Base-by-base conservation (phyloP, 1,140 invertebrate genomes). In the Calephelis nemesis region DNA sequence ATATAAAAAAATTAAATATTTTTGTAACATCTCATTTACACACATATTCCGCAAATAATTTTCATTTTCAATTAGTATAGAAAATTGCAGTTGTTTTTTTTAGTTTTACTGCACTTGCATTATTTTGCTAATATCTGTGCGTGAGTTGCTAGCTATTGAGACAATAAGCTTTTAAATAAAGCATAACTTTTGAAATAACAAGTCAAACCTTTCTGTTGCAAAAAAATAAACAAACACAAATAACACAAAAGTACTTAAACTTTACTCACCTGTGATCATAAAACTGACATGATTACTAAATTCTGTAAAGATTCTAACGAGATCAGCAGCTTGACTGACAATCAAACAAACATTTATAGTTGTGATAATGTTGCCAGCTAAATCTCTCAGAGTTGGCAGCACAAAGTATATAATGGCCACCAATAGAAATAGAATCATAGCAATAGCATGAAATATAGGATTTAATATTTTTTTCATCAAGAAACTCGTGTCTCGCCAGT, bases 361-460 rank as follows among this genome's bases (percentile, higher is more conserved):
- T 0, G 96, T 96, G 47, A 97, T 94, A 74, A 97, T 97, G 83
- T 97, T 97, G 12, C 96, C 96, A 39, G 96, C 94, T 30, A 97
- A 88, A 92, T 97, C 96, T 76, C 96, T 90, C 60, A 97, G 90
- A 49, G 96, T 96, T n/a, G 96, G 96, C 70, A 97, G 87, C 13
- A 97, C 94, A 84, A 97, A 97, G 79, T 97, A 97, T 65, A 97
- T 93, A n/a, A 97, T 93, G 6, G 96, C 95, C 10, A 96, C 94
- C 1, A 95, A 79, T n/a, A 97, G 80, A 71, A 96, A 94, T 65
- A 95, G 94, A 6, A 94, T 90, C 68, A 97, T 95, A 3, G 95
- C 93, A 47, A 96, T 93, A 0, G 93, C 94, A 82, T 96, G 95
- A 65, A 96, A 96, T 49, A 95, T 88, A 12, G 96, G 96, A 89